A percentile compares a stretch with the other conserved stretches of the same genome.
These are phyloP conservation scores for Lagopus muta DNA, from an alignment of 2,113 vertebrate species.

Conservation along the genomic window DNA sequence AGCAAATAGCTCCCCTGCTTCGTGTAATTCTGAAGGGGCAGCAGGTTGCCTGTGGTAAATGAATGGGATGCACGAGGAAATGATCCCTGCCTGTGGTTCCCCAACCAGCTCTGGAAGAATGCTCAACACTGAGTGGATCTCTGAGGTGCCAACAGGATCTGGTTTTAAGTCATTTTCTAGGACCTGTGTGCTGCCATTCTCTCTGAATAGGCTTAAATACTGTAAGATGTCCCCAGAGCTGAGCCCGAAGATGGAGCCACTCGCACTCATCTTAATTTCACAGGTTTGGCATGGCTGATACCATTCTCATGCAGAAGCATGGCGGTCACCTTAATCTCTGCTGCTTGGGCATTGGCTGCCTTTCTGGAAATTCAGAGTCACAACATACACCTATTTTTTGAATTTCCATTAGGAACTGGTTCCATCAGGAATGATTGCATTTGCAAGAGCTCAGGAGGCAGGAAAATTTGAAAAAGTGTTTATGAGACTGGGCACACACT, in stretches of 20 bases:
- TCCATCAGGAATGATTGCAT: conserved; percentile 19
- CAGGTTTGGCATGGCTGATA: background rate
- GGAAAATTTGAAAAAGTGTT: conserved; percentile 62
- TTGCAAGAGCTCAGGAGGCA: conserved; percentile 44
- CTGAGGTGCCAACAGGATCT: background rate
- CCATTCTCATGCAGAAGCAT: conserved; percentile 25
- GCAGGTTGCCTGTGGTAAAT: background rate
- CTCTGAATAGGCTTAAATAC: conserved; percentile 3
- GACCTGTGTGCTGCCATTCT: conserved; percentile 14
- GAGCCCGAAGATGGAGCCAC: conserved; percentile 26
- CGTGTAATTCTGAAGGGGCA: background rate
- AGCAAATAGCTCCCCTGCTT: background rate
- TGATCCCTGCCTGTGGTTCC: background rate
- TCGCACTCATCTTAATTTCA: conserved; percentile 26
- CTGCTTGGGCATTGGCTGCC: conserved; percentile 53
- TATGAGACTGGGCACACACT: conserved; percentile 39
- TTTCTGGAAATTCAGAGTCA: conserved; percentile 62
- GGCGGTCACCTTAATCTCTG: conserved; percentile 36
- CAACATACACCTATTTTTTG: conserved; percentile 45
- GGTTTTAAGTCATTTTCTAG: background rate
- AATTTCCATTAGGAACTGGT: conserved; percentile 63
- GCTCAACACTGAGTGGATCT: background rate
- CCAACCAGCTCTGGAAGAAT: background rate
- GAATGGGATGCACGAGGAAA: background rate
- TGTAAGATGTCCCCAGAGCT: background rate